Conservation (phyloP, 2,797 vertebrate species). For the Lutjanus campechanus region DNA sequence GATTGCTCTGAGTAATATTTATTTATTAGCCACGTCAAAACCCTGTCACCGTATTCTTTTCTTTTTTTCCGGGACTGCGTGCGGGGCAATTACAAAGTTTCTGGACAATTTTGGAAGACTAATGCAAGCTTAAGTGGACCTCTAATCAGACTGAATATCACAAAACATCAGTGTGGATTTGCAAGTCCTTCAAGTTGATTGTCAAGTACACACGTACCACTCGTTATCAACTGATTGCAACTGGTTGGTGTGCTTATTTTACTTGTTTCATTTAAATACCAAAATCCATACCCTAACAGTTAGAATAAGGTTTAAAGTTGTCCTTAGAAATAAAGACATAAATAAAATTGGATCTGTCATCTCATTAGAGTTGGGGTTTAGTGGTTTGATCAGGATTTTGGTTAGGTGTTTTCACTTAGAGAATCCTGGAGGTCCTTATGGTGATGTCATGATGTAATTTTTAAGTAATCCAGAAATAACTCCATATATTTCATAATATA, state of each 20-base stretch:
- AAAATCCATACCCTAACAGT: too few species aligned
- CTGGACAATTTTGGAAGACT: not conserved
- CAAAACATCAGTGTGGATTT: not conserved
- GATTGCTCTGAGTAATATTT: not conserved
- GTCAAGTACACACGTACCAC: not conserved
- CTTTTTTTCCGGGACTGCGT: not conserved
- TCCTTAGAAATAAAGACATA: not conserved
- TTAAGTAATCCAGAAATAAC: too few species aligned
- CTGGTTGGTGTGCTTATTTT: not conserved
- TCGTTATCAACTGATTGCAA: not conserved
- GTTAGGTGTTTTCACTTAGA: not conserved
- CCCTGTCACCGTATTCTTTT: too few species aligned
- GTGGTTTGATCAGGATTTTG: not conserved
- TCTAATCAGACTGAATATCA: not conserved
- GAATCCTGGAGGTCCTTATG: too few species aligned
- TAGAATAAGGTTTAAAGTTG: too few species aligned
- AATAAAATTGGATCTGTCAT: not conserved
- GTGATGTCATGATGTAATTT: too few species aligned
- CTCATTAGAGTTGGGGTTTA: not conserved
- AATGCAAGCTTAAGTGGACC: not conserved
- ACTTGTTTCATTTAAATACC: too few species aligned
- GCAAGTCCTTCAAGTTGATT: constrained; percentile 6
- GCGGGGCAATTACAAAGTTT: not conserved
- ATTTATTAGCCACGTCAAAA: not conserved
- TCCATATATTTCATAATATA: not conserved